These are phyloP conservation scores for Lontra canadensis DNA, from an alignment of 2,113 vertebrate genomes.

Conservation along the genomic window DNA sequence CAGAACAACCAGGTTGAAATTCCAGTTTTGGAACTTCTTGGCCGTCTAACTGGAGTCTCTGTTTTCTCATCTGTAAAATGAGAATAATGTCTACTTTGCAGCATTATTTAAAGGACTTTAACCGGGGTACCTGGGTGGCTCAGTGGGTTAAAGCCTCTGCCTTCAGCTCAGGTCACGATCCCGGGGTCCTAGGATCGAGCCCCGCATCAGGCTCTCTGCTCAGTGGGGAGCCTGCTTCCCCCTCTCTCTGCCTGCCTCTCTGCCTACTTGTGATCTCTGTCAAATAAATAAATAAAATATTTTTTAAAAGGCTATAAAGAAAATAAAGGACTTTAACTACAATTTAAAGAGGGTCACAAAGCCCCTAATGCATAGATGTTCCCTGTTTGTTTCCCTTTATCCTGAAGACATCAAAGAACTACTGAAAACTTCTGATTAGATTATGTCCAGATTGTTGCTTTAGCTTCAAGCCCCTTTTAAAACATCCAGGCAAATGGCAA, in stretches of 20 bases:
- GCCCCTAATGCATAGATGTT: background rate
- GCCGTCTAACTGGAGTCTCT: background rate
- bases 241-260: no score
- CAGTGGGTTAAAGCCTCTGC: no score
- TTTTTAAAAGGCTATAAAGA: no score
- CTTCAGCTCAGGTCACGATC: no score
- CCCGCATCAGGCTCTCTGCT: no score
- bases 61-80: slow-evolving; percentile 47
- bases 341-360: slow-evolving; percentile 31
- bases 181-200: no score
- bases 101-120: slow-evolving; percentile 36
- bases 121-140: background rate
- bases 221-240: no score
- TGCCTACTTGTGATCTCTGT: no score
- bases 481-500: slow-evolving; percentile 3
- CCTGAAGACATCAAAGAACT: background rate
- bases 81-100: slow-evolving; percentile 2
- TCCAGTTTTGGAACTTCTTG: slow-evolving; percentile 28
- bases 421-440: background rate
- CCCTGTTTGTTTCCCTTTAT: background rate
- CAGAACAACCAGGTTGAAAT: background rate
- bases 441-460: background rate
- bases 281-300: no score
- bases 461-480: background rate
- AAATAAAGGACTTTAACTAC: background rate